Conservation (phyloP, 2,797 vertebrate species). For the Myotis planiceps region DNA sequence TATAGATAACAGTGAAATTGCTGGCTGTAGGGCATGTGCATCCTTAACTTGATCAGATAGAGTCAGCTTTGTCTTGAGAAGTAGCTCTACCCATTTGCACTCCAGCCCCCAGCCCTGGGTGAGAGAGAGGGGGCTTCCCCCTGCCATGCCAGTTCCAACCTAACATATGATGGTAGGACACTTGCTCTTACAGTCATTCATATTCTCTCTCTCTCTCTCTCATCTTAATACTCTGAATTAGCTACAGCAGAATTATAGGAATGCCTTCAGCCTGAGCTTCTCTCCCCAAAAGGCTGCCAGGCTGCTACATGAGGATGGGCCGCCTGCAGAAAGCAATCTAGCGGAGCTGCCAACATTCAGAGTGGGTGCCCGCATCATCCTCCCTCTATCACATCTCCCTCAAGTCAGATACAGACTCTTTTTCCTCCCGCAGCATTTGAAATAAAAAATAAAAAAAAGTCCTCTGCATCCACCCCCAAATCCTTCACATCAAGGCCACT, state of each 20-base stretch:
- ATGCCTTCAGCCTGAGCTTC: neutral
- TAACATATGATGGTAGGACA: neutral
- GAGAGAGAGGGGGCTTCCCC: neutral
- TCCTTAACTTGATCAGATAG: neutral
- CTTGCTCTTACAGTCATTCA: neutral
- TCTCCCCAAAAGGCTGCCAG: neutral
- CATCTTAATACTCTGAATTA: neutral
- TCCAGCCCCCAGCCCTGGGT: too few species aligned
- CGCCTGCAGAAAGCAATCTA: neutral
- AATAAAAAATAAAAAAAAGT: neutral
- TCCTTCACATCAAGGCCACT: neutral
- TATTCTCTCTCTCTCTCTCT: neutral
- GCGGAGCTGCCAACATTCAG: neutral
- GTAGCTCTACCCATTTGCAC: neutral
- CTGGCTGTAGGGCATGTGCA: neutral
- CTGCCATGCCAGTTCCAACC: neutral
- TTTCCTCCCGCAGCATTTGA: neutral
- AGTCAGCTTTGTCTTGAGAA: neutral
- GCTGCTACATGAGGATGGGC: neutral
- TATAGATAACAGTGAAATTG: neutral
- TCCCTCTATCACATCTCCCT: neutral
- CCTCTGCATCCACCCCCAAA: neutral
- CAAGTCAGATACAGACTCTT: neutral
- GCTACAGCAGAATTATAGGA: neutral
- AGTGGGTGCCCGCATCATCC: fast-evolving